These are phyloP conservation scores for Heliconius hewitsoni DNA, from an alignment of 1,140 invertebrate species.

Conservation along the genomic window DNA sequence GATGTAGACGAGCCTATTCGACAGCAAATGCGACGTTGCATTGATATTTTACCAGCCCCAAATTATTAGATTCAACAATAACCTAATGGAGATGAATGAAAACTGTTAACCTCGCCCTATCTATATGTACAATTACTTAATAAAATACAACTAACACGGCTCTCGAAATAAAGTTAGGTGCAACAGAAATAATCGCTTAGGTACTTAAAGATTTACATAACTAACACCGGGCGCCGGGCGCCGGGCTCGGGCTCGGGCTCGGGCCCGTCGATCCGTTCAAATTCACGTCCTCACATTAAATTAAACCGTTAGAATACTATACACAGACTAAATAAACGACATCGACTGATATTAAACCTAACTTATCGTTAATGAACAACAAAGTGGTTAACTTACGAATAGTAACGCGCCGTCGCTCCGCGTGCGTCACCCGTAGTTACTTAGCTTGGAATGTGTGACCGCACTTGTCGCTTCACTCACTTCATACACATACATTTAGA, in stretches of 20 bases:
- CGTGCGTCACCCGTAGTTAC: conserved; percentile 49
- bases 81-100: conserved; percentile 66
- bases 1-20: conserved; percentile 33
- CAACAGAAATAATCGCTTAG: conserved; percentile 75
- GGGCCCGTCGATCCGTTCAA: conserved; percentile 74
- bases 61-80: conserved; percentile 64
- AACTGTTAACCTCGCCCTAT: conserved; percentile 71
- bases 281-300: conserved; percentile 74
- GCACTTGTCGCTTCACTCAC: conserved; percentile 21
- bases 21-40: conserved; percentile 69
- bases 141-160: conserved; percentile 72
- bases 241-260: conserved; percentile 44
- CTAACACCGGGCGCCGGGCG: conserved; percentile 38
- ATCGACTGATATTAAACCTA: conserved; percentile 79
- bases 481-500: conserved; percentile 40
- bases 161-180: conserved; percentile 75
- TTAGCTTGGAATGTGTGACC: conserved; percentile 75
- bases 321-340: conserved; percentile 79
- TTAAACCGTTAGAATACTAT: conserved; percentile 77
- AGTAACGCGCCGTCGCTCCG: conserved; percentile 58
- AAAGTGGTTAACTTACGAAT: conserved; percentile 79
- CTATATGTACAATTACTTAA: conserved; percentile 74
- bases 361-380: conserved; percentile 81
- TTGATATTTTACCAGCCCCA: conserved; percentile 67
- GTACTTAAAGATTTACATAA: conserved; percentile 70